Percentiles rank a stretch among this genome's conserved stretches.
Conservation (phyloP, 2,113 vertebrate genomes). For the Meleagris gallopavo region DNA sequence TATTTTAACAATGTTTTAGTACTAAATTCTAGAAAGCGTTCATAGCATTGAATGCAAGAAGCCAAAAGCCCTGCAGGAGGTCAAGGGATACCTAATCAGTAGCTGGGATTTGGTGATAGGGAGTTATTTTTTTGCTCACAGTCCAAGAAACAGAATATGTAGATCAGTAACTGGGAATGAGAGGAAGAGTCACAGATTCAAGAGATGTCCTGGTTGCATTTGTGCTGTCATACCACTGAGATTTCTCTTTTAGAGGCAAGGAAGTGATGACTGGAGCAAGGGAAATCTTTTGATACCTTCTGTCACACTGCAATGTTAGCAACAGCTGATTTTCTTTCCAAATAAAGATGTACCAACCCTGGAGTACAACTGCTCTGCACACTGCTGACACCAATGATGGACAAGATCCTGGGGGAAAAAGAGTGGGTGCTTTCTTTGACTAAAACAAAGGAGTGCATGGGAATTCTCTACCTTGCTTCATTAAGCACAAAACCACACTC, state of each 20-base stretch:
- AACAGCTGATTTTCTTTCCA: neutral
- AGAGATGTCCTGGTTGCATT: neutral
- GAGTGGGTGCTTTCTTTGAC: neutral
- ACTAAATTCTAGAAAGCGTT: neutral
- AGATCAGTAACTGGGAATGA: neutral
- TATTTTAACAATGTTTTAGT: neutral
- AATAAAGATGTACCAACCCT: neutral
- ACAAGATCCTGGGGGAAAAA: neutral
- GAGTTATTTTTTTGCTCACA: neutral
- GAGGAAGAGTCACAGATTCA: neutral
- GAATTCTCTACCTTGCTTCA: neutral
- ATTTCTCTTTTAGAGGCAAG: neutral
- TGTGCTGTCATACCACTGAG: neutral
- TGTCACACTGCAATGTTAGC: rapidly evolving
- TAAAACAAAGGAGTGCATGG: neutral
- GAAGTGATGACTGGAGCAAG: neutral
- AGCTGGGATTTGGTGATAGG: neutral
- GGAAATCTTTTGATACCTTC: neutral
- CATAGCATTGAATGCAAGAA: neutral
- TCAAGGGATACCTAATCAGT: neutral
- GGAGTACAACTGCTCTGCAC: neutral
- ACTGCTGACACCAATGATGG: neutral
- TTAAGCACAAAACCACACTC: neutral
- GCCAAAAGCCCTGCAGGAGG: neutral
- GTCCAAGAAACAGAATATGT: neutral